Conservation (phyloP, 2,113 vertebrate genomes). For the Sander vitreus region DNA sequence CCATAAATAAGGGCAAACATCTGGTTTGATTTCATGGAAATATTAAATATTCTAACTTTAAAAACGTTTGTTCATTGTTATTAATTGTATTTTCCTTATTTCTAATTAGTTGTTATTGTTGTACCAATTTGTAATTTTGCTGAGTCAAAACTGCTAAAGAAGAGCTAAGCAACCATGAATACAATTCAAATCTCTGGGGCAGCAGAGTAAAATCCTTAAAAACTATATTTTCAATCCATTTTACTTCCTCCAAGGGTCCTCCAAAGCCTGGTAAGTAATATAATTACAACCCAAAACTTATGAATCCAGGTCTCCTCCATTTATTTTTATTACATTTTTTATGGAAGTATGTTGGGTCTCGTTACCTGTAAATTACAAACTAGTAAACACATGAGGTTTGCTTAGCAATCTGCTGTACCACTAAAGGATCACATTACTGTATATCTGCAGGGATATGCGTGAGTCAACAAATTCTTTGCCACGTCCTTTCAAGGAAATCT, state of each 20-base stretch:
- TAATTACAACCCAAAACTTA: background rate
- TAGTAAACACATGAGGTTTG: background rate
- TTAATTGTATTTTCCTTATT: background rate
- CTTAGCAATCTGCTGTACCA: background rate
- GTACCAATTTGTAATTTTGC: background rate
- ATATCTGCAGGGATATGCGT: background rate
- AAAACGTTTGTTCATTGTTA: background rate
- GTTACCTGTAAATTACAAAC: background rate
- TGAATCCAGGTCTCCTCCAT: background rate
- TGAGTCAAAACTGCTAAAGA: background rate
- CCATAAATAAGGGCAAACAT: background rate
- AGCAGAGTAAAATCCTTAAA: background rate
- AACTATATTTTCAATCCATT: background rate
- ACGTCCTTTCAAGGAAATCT: background rate
- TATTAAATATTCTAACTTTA: background rate
- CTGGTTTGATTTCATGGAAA: slow-evolving; percentile 3
- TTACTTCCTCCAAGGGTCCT: background rate
- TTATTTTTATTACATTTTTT: background rate
- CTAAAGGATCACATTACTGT: background rate
- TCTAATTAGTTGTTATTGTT: background rate
- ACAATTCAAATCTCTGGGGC: background rate
- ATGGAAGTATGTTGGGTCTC: background rate
- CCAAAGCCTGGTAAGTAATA: background rate
- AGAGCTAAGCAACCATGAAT: background rate
- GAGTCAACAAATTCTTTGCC: background rate